Percentiles rank a stretch among this genome's conserved stretches.
Conservation (phyloP, 2,113 vertebrate species). For the Choloepus hoffmanni region DNA sequence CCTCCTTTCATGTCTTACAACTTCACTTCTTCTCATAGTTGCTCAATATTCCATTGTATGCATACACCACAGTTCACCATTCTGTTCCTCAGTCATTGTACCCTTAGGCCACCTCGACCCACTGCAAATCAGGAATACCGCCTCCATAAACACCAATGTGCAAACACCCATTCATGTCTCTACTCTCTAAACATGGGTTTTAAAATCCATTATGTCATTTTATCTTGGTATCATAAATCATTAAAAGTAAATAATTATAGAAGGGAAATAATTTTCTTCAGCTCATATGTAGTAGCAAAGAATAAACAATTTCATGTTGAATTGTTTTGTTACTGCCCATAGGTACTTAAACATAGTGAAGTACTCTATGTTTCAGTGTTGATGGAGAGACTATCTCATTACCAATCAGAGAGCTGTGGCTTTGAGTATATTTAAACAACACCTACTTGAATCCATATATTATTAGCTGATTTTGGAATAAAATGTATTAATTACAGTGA, state of each 20-base stretch:
- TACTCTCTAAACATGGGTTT: neutral
- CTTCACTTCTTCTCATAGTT: too few relatives aligned
- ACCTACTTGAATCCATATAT: conserved; percentile 13
- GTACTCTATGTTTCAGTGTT: neutral
- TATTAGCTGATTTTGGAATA: conserved; percentile 22
- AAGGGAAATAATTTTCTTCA: neutral
- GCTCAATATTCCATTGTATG: too few relatives aligned
- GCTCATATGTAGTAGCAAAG: neutral
- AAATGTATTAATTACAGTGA: neutral
- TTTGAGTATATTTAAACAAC: conserved; percentile 5
- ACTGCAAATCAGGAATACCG: too few relatives aligned
- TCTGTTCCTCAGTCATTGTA: too few relatives aligned
- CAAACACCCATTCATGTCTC: too few relatives aligned
- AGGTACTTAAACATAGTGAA: neutral
- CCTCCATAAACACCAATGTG: too few relatives aligned
- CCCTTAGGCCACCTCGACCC: too few relatives aligned
- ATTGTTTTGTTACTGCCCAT: neutral
- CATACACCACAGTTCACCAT: too few relatives aligned
- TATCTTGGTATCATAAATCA: conserved; percentile 38
- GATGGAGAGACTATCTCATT: neutral
- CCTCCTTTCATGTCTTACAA: too few relatives aligned
- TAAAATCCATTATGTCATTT: conserved; percentile 37
- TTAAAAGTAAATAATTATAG: conserved; percentile 35
- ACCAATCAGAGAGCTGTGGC: neutral
- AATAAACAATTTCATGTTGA: neutral